Evolutionary conservation across 2,797 vertebrate genomes (phyloP).

Genomic region (Parauchenoglanis ngamensis): DNA sequence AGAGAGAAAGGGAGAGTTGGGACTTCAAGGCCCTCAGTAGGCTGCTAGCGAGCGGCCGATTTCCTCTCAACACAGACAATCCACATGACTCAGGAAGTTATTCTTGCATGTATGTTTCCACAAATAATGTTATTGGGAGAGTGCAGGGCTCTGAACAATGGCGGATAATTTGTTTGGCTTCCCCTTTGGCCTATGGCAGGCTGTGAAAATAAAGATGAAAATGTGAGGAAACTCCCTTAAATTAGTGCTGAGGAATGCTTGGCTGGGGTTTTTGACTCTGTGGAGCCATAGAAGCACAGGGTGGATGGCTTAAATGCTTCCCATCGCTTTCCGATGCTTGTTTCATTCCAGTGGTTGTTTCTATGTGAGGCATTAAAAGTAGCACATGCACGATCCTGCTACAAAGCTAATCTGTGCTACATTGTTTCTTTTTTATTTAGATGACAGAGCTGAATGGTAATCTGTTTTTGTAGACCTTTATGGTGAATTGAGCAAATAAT

Average conservation of each 20-base stretch:
- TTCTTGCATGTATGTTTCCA: slow-evolving; percentile 87
- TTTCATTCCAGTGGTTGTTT: not conserved
- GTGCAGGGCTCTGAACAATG: slow-evolving; percentile 70
- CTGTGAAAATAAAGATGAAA: slow-evolving; percentile 80
- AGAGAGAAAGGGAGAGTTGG: slow-evolving; percentile 31
- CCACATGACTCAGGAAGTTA: slow-evolving; percentile 85
- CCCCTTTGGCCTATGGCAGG: slow-evolving; percentile 68
- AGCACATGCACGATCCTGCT: not conserved
- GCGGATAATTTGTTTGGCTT: slow-evolving; percentile 75
- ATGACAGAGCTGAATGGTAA: not conserved
- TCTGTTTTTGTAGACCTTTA: not conserved
- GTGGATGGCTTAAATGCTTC: slow-evolving; percentile 36
- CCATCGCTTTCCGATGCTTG: slow-evolving; percentile 40
- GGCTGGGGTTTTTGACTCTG: slow-evolving; percentile 42
- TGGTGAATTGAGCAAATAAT: not conserved
- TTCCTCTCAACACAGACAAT: slow-evolving; percentile 69
- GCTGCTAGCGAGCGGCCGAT: slow-evolving; percentile 57
- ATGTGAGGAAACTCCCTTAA: slow-evolving; percentile 74
- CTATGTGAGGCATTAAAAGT: not conserved
- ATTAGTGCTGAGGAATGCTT: slow-evolving; percentile 58
- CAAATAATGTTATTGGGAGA: slow-evolving; percentile 78
- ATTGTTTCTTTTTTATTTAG: not conserved
- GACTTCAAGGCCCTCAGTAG: slow-evolving; percentile 49
- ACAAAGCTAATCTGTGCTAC: not conserved
- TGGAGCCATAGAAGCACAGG: slow-evolving; percentile 37